Percentiles rank a stretch among this genome's conserved stretches.
These are phyloP conservation scores for Brachionus rubens DNA, from an alignment of 1,140 invertebrate genomes.

Conservation along the genomic window DNA sequence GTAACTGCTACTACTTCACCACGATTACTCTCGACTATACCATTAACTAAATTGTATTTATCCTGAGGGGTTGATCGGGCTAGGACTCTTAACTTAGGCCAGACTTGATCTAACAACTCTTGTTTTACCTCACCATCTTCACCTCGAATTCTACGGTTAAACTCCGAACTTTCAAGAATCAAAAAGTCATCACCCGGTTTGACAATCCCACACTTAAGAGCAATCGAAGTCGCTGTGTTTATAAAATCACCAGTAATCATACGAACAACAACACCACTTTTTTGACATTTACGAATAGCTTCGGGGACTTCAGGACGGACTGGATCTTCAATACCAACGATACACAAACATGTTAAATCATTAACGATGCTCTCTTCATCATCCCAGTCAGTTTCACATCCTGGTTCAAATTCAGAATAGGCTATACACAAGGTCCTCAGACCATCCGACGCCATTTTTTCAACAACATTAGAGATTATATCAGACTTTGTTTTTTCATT, in stretches of 20 bases:
- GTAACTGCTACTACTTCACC: constrained; percentile 56
- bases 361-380: constrained; percentile 53
- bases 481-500: constrained; percentile 87
- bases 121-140: constrained; percentile 48
- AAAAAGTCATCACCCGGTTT: constrained; percentile 25
- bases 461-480: constrained; percentile 88
- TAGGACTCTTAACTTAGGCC: constrained; percentile 54
- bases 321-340: constrained; percentile 57
- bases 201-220: constrained; percentile 53
- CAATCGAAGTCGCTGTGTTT: constrained; percentile 56
- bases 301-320: constrained; percentile 51
- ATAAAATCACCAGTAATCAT: constrained; percentile 59
- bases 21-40: constrained; percentile 54
- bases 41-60: constrained; percentile 57
- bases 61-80: constrained; percentile 56
- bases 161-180: constrained; percentile 47
- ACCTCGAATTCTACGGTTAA: constrained; percentile 46
- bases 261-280: constrained; percentile 56
- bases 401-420: constrained; percentile 56
- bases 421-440: constrained; percentile 85
- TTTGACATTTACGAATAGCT: constrained; percentile 56
- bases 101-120: constrained; percentile 52
- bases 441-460: constrained; percentile 97
- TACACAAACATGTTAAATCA: constrained; percentile 53
- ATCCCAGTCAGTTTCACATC: constrained; percentile 51